phyloP scores from a whole-genome alignment of 2,113 vertebrate genomes.

The Isurus oxyrinchus region DNA sequence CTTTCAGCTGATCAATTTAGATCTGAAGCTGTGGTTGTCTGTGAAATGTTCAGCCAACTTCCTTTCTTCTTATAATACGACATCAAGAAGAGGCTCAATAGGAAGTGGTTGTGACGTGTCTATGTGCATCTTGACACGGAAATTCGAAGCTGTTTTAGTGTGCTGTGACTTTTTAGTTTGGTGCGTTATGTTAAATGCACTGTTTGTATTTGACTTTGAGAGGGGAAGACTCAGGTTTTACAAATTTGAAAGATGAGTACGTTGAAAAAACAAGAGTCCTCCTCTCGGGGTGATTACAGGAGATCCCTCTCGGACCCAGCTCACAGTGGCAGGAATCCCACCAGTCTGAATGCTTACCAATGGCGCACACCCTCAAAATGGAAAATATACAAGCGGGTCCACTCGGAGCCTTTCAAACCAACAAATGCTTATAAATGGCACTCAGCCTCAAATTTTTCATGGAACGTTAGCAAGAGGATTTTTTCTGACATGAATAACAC shows the following conservation, averaged over 20 bases:
- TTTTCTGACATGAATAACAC: slow-evolving; percentile 1
- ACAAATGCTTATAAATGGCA: slow-evolving; percentile 46
- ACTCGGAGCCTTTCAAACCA: slow-evolving; percentile 38
- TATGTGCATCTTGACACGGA: neutral
- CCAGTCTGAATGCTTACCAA: slow-evolving; percentile 28
- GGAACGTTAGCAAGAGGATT: neutral
- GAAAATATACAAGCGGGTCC: slow-evolving; percentile 40
- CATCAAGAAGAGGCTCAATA: slow-evolving; percentile 3
- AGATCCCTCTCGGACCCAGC: slow-evolving; percentile 59
- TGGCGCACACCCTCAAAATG: slow-evolving; percentile 42
- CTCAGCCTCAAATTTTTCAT: slow-evolving; percentile 34
- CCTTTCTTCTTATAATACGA: neutral
- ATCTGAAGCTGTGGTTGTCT: neutral
- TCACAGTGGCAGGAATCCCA: slow-evolving; percentile 39
- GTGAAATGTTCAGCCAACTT: neutral
- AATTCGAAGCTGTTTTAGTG: neutral
- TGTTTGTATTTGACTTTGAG: neutral
- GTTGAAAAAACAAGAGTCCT: slow-evolving; percentile 52
- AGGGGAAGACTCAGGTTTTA: neutral
- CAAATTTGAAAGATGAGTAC: slow-evolving; percentile 51
- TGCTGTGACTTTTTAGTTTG: neutral
- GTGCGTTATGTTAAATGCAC: neutral
- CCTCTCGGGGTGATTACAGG: slow-evolving; percentile 48
- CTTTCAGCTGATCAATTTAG: neutral
- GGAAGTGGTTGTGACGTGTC: slow-evolving; percentile 19